phyloP scores from a whole-genome alignment of 2,888 invertebrate species.

The Thera obeliscata region DNA sequence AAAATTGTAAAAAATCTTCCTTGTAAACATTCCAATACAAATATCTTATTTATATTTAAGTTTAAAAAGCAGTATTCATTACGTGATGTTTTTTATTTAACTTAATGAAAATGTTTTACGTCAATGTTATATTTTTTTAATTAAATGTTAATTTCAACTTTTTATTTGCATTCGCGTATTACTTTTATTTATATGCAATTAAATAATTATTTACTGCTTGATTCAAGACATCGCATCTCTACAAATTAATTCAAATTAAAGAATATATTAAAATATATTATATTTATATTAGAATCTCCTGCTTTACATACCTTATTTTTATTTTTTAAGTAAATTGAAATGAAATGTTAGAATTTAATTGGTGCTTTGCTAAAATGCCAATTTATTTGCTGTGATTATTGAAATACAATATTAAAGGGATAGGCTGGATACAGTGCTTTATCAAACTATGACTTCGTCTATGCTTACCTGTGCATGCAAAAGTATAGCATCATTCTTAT shows the following conservation, averaged over 20 bases:
- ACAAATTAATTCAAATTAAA: background rate
- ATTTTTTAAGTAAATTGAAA: background rate
- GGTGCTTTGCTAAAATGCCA: constrained; percentile 24
- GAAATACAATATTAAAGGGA: constrained; percentile 13
- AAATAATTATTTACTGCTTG: background rate
- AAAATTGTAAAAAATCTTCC: background rate
- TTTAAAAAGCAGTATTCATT: constrained; percentile 49
- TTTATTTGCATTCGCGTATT: constrained; percentile 7
- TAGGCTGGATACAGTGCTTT: background rate
- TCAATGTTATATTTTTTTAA: constrained; percentile 39
- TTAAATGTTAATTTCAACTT: constrained; percentile 22
- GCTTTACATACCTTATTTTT: constrained; percentile 15
- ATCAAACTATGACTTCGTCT: background rate
- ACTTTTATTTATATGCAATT: background rate
- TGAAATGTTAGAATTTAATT: background rate
- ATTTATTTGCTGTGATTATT: constrained; percentile 55
- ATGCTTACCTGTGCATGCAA: too few species aligned
- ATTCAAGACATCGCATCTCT: background rate
- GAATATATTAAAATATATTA: background rate
- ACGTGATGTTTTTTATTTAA: constrained; percentile 47
- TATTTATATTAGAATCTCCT: constrained; percentile 42
- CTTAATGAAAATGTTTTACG: constrained; percentile 41
- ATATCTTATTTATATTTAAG: constrained; percentile 23
- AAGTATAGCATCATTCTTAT: too few species aligned
- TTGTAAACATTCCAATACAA: constrained; percentile 9